These are phyloP conservation scores for Drosophila sordidula DNA, from an alignment of 2,888 invertebrate species.

Conservation along the genomic window DNA sequence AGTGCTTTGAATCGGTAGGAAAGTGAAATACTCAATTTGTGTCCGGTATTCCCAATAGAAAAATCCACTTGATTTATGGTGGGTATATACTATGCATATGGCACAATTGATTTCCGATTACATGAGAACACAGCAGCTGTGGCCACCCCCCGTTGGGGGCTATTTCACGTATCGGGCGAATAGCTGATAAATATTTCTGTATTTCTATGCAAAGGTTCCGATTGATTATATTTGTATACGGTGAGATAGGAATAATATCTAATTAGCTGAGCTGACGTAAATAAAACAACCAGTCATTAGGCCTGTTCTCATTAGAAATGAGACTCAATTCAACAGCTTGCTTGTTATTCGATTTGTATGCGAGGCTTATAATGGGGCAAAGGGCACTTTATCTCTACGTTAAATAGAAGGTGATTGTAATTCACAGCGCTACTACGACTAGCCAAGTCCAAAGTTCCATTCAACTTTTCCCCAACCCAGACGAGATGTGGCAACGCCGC, in stretches of 20 bases:
- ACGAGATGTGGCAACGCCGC: conserved; percentile 53
- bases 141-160: not conserved
- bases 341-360: conserved; percentile 4
- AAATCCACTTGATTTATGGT: not conserved
- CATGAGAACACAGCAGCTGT: conserved; percentile 41
- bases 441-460: conserved; percentile 56
- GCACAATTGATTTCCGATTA: conserved; percentile 19
- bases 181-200: not conserved
- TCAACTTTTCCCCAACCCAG: conserved; percentile 21
- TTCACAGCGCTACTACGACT: conserved; percentile 33
- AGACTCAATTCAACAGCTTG: too few species aligned
- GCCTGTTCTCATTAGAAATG: conserved; percentile 1
- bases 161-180: not conserved
- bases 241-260: conserved; percentile 16
- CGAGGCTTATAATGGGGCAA: conserved; percentile 4
- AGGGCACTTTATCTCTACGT: conserved; percentile 23
- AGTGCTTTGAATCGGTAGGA: conserved; percentile 1
- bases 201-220: not conserved
- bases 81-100: conserved; percentile 3
- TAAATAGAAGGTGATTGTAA: conserved; percentile 15
- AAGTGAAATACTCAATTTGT: not conserved
- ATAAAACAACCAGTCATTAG: conserved; percentile 17
- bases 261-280: conserved; percentile 14
- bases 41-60: not conserved
- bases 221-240: conserved; percentile 16